phyloP scores from a whole-genome alignment of 1,140 invertebrate species.

The Drosophila leontia region DNA sequence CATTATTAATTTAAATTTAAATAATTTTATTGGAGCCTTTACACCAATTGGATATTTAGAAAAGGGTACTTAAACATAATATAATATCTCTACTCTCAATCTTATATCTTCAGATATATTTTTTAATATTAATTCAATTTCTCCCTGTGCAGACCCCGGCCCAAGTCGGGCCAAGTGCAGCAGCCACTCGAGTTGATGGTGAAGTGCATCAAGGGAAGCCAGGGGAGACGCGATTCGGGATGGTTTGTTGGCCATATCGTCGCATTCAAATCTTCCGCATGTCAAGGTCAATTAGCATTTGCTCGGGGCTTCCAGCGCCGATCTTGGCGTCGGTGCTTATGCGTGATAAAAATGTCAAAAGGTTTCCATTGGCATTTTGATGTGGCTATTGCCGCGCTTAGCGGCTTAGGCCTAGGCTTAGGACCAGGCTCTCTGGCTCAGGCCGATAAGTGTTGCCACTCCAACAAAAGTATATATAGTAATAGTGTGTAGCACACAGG shows the following conservation, averaged over 20 bases:
- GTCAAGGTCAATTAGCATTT: conserved; percentile 82
- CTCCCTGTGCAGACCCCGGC: background rate
- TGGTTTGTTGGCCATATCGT: conserved; percentile 25
- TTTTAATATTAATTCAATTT: background rate
- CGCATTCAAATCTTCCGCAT: conserved; percentile 78
- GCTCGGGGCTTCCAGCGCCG: conserved; percentile 11
- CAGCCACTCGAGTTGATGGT: conserved; percentile 56
- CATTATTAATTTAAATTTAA: background rate
- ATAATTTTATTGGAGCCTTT: background rate
- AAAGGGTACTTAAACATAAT: too few relatives aligned
- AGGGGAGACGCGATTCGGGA: conserved; percentile 9
- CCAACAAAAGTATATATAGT: conserved; percentile 23
- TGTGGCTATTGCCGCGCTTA: conserved; percentile 73
- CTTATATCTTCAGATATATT: too few relatives aligned
- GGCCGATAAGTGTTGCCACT: conserved; percentile 75
- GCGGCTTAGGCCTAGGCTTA: conserved; percentile 36
- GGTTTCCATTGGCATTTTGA: conserved; percentile 79
- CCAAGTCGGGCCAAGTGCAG: conserved; percentile 32
- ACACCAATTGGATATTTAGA: background rate
- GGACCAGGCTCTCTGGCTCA: conserved; percentile 35
- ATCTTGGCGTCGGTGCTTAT: conserved; percentile 32
- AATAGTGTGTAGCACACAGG: conserved; percentile 27
- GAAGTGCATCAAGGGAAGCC: conserved; percentile 54
- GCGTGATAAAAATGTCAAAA: conserved; percentile 83
- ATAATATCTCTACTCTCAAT: too few relatives aligned